Percentiles rank a stretch among this genome's conserved stretches.
Conservation (phyloP, 1,140 invertebrate genomes). For the Yoshiicerus persimilis region DNA sequence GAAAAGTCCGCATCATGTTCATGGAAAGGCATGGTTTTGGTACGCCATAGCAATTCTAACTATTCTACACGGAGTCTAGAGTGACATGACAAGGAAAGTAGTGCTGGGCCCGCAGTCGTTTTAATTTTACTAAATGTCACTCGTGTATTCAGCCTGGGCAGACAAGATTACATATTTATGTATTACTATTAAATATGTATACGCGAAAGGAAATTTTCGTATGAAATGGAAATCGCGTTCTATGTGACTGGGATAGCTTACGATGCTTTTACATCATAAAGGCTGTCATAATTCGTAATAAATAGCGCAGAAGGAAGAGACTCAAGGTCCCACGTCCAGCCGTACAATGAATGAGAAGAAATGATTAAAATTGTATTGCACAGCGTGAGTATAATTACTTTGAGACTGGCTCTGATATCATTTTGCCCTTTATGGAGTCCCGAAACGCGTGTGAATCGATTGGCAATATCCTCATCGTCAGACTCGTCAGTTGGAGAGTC, state of each 20-base stretch:
- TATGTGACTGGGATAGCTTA: not conserved
- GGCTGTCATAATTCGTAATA: not conserved
- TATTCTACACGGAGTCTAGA: not conserved
- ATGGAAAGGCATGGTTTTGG: not conserved
- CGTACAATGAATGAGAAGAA: not conserved
- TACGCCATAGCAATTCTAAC: not conserved
- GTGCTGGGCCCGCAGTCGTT: not conserved
- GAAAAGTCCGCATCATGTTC: not conserved
- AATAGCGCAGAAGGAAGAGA: not conserved
- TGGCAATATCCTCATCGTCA: slow-evolving; percentile 64
- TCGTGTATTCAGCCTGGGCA: not conserved
- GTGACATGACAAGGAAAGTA: not conserved
- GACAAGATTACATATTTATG: not conserved
- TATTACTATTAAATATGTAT: not conserved
- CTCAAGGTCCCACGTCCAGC: not conserved
- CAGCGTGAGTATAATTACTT: not conserved
- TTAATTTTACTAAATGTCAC: not conserved
- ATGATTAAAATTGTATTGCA: not conserved
- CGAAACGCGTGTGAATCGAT: slow-evolving; percentile 62
- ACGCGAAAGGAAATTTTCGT: not conserved
- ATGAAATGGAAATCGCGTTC: not conserved
- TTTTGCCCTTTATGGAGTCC: not conserved
- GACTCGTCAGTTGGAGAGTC: slow-evolving; percentile 51
- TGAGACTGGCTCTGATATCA: not conserved
- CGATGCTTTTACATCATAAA: not conserved